Conservation (phyloP, 2,888 invertebrate genomes). For the Calliopum simillimum region DNA sequence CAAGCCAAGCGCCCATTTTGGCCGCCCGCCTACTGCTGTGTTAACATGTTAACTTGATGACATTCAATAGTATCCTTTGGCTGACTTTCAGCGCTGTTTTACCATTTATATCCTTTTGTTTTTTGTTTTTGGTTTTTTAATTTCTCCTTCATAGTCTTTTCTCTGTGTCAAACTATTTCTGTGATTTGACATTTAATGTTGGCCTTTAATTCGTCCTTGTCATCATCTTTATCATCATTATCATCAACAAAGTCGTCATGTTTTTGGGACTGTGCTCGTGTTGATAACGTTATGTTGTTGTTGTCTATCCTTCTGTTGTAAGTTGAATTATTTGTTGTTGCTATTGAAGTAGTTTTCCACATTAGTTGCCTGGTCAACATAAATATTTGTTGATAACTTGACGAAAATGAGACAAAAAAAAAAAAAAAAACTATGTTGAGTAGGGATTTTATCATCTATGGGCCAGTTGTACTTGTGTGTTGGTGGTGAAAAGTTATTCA, state of each 20-base stretch:
- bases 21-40: background rate
- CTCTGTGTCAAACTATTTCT: background rate
- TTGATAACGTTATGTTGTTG: background rate
- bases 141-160: too few species aligned
- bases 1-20: too few species aligned
- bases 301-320: background rate
- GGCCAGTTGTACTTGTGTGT: too few species aligned
- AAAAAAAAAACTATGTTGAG: too few species aligned
- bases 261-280: background rate
- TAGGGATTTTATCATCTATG: too few species aligned
- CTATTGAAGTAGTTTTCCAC: constrained; percentile 2
- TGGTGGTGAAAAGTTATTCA: too few species aligned
- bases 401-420: background rate
- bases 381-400: constrained; percentile 22
- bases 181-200: background rate
- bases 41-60: constrained; percentile 11
- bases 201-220: constrained; percentile 1
- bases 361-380: constrained; percentile 5
- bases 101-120: too few species aligned
- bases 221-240: constrained; percentile 3
- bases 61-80: constrained; percentile 12
- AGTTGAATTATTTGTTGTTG: background rate
- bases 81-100: background rate
- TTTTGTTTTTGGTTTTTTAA: too few species aligned
- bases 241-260: background rate